phyloP scores from a whole-genome alignment of 2,113 vertebrate species.

The Clarias gariepinus region DNA sequence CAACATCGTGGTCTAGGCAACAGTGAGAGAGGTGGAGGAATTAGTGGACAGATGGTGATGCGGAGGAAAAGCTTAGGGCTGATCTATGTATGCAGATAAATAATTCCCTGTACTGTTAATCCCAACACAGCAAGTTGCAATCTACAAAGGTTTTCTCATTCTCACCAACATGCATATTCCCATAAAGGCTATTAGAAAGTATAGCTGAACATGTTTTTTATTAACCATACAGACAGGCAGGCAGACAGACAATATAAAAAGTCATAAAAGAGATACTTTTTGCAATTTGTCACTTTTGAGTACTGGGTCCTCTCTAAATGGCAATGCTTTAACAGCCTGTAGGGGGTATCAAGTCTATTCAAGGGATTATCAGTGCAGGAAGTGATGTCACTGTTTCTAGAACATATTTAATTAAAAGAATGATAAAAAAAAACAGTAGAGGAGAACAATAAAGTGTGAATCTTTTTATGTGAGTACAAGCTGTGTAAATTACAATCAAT shows the following conservation, averaged over 20 bases:
- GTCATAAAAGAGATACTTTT: not conserved
- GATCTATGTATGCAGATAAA: conserved; percentile 45
- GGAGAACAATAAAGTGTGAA: not conserved
- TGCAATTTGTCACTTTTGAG: not conserved
- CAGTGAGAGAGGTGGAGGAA: not conserved
- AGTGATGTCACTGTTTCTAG: no score
- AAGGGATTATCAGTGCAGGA: not conserved
- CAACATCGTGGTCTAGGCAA: not conserved
- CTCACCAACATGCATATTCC: conserved; percentile 1
- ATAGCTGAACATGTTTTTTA: conserved; percentile 5
- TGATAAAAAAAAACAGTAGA: not conserved
- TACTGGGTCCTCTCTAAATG: not conserved
- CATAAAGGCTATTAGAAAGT: not conserved
- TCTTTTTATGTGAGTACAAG: not conserved
- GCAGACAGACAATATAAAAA: not conserved
- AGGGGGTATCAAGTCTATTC: not conserved
- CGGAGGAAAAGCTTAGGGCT: conserved; percentile 36
- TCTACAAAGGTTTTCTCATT: not conserved
- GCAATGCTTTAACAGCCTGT: not conserved
- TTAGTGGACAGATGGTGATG: conserved; percentile 50
- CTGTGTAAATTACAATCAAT: not conserved
- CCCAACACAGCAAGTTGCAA: conserved; percentile 25
- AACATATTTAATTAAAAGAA: no score
- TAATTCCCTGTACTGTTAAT: conserved; percentile 40
- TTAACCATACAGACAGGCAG: not conserved